Conservation (phyloP, 2,888 invertebrate species). For the Mythimna pallens region DNA sequence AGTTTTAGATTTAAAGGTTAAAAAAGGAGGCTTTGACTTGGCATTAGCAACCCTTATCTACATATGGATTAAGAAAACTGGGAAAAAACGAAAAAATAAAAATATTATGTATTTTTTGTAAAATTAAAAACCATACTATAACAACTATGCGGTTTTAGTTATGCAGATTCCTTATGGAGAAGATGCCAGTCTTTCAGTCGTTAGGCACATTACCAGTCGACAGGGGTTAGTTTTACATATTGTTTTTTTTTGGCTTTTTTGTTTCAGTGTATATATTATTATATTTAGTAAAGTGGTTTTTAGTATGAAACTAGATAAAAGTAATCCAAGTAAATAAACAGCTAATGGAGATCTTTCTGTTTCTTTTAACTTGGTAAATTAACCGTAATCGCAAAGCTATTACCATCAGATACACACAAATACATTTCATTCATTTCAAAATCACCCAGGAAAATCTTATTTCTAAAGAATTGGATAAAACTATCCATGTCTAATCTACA, state of each 20-base stretch:
- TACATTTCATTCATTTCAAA: constrained; percentile 26
- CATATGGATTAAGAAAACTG: neutral
- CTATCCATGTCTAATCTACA: constrained; percentile 46
- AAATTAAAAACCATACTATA: no score
- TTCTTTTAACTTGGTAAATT: neutral
- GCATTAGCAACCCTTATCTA: no score
- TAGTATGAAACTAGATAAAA: no score
- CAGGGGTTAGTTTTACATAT: no score
- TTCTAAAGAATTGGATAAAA: constrained; percentile 36
- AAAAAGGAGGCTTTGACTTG: no score
- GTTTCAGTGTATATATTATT: no score
- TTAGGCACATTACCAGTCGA: no score
- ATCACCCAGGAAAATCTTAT: constrained; percentile 41
- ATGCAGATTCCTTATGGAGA: neutral
- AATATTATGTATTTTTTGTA: no score
- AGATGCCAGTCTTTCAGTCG: no score
- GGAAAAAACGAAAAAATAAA: neutral
- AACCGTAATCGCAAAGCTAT: constrained; percentile 4
- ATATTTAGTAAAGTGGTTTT: no score
- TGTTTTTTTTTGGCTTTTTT: neutral
- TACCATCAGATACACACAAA: constrained; percentile 6
- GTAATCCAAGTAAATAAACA: neutral
- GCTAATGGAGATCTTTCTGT: neutral
- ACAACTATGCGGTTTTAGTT: no score
- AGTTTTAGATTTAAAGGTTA: no score